Conservation (phyloP, 2,113 vertebrate species). For the Archocentrus centrarchus region DNA sequence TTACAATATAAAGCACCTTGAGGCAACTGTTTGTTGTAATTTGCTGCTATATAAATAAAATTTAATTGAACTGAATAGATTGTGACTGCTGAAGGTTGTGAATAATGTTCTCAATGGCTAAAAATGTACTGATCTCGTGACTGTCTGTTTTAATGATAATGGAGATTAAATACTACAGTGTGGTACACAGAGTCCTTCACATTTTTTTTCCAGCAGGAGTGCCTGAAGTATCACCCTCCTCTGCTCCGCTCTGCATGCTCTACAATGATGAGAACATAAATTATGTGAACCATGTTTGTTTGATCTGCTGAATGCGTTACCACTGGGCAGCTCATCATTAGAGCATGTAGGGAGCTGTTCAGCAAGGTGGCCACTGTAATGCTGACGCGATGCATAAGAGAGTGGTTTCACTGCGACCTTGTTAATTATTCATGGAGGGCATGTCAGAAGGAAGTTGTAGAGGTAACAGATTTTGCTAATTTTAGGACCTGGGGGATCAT, state of each 20-base stretch:
- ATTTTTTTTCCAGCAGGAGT: not conserved
- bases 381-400: slow-evolving; percentile 44
- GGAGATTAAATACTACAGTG: slow-evolving; percentile 38
- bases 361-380: slow-evolving; percentile 21
- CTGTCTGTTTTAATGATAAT: slow-evolving; percentile 45
- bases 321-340: slow-evolving; percentile 2
- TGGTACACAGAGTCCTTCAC: not conserved
- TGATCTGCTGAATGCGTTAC: slow-evolving; percentile 17
- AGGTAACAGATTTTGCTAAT: slow-evolving; percentile 62
- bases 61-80: too few species aligned
- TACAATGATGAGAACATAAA: slow-evolving; percentile 10
- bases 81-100: slow-evolving; percentile 11
- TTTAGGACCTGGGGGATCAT: slow-evolving; percentile 36
- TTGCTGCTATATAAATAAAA: too few species aligned
- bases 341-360: slow-evolving; percentile 18
- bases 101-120: slow-evolving; percentile 26
- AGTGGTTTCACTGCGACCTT: slow-evolving; percentile 52
- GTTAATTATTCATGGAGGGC: slow-evolving; percentile 75
- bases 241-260: not conserved
- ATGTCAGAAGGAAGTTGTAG: slow-evolving; percentile 46
- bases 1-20: too few species aligned
- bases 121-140: slow-evolving; percentile 2
- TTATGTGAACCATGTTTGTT: slow-evolving; percentile 5
- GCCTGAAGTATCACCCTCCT: slow-evolving; percentile 5
- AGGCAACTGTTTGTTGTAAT: too few species aligned